Evolutionary conservation across 2,888 invertebrate genomes (phyloP).

Genomic region (Cheilosia variabilis): DNA sequence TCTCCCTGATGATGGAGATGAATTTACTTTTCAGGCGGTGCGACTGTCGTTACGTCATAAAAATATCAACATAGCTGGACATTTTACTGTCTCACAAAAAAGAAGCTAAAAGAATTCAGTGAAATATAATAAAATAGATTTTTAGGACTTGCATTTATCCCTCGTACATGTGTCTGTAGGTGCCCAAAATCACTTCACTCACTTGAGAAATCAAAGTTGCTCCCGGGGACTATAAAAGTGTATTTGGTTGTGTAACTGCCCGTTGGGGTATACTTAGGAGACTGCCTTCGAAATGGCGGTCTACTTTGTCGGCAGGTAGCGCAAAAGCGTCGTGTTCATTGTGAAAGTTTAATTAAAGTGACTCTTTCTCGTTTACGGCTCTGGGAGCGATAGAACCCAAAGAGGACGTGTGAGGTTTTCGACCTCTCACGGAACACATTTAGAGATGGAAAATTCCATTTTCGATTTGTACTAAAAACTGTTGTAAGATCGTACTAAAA

Average conservation of each 20-base stretch:
- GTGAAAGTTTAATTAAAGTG: constrained; percentile 19
- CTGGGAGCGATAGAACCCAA: not conserved
- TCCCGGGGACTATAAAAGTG: constrained; percentile 10
- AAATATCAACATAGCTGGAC: constrained; percentile 7
- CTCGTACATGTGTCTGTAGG: not conserved
- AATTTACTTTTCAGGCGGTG: constrained; percentile 8
- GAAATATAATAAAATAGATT: constrained; percentile 34
- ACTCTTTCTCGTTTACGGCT: not conserved
- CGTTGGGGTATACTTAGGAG: constrained; percentile 3
- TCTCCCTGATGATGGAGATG: constrained; percentile 5
- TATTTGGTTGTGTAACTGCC: constrained; percentile 1
- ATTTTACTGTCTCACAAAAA: not conserved
- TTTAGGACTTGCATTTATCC: constrained; percentile 16
- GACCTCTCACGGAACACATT: not conserved
- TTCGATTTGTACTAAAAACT: too few species aligned
- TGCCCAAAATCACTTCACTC: not conserved
- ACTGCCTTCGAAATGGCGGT: not conserved
- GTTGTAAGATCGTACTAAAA: too few species aligned
- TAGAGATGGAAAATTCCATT: too few species aligned
- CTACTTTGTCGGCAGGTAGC: not conserved
- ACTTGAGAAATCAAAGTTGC: constrained; percentile 24
- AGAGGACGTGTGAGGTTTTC: not conserved
- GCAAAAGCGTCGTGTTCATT: not conserved
- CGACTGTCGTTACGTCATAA: constrained; percentile 30
- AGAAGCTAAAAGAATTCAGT: not conserved